Evolutionary conservation across 2,797 vertebrate genomes (phyloP).

Genomic region (Melanotaenia maccullochi): DNA sequence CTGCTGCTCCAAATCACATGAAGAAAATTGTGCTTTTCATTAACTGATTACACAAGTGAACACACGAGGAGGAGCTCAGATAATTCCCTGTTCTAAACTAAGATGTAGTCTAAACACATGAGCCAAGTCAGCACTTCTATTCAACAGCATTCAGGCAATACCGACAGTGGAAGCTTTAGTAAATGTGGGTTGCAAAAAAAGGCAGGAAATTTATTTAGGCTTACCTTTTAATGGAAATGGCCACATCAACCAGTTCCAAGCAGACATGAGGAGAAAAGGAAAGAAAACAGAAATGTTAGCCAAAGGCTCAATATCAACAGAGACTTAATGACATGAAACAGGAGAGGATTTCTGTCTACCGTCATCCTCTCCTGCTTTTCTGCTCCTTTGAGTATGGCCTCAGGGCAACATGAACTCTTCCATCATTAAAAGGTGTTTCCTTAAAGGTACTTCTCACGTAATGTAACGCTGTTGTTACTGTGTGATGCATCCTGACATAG

Average conservation of each 20-base stretch:
- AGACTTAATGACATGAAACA: constrained; percentile 30
- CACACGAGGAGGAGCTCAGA: background rate
- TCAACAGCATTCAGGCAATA: constrained; percentile 3
- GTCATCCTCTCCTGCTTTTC: constrained; percentile 8
- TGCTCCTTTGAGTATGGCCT: constrained; percentile 15
- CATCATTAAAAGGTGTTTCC: constrained; percentile 28
- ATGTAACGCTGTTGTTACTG: constrained; percentile 10
- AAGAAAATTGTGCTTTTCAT: constrained; percentile 7
- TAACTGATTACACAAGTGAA: constrained; percentile 3
- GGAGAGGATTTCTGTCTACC: constrained; percentile 19
- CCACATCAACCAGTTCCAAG: constrained; percentile 25
- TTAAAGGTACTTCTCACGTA: constrained; percentile 31
- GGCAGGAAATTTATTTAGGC: constrained; percentile 27
- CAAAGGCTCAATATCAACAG: constrained; percentile 27
- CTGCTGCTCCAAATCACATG: constrained; percentile 7
- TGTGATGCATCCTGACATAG: constrained; percentile 44
- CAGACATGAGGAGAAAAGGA: constrained; percentile 63
- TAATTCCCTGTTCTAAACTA: background rate
- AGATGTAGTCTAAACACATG: background rate
- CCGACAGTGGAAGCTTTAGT: background rate
- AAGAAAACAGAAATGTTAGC: constrained; percentile 55
- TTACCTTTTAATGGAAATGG: constrained; percentile 65
- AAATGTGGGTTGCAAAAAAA: constrained; percentile 14
- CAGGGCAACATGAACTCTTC: constrained; percentile 34
- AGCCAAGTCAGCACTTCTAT: constrained; percentile 8